Conservation (phyloP, 1,140 invertebrate genomes). For the Pinna nobilis region DNA sequence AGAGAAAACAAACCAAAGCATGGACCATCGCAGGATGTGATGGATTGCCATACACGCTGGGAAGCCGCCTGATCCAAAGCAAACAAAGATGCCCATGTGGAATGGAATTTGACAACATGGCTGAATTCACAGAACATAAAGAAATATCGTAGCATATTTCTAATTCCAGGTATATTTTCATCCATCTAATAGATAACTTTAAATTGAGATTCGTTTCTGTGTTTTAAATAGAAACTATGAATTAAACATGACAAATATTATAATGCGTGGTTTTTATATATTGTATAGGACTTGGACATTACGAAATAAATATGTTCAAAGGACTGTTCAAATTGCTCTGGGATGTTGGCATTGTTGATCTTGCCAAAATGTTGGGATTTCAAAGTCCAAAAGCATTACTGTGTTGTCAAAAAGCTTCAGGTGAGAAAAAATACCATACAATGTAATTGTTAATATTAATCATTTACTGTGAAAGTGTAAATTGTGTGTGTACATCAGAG, state of each 20-base stretch:
- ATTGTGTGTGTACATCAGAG: too few relatives aligned
- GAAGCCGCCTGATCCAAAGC: background rate
- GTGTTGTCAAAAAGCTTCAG: background rate
- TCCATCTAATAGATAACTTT: too few relatives aligned
- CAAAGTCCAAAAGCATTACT: conserved; percentile 7
- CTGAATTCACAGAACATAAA: background rate
- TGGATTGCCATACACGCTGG: conserved; percentile 23
- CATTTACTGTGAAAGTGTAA: too few relatives aligned
- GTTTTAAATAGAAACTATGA: too few relatives aligned
- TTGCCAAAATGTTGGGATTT: conserved; percentile 30
- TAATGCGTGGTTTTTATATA: background rate
- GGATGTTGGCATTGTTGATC: conserved; percentile 14
- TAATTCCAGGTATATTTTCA: too few relatives aligned
- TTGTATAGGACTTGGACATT: conserved; percentile 21
- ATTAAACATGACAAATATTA: too few relatives aligned
- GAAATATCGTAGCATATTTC: background rate
- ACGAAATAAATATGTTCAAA: conserved; percentile 29
- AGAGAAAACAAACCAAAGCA: background rate
- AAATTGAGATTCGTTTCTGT: too few relatives aligned
- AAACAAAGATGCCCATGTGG: background rate
- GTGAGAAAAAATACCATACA: background rate
- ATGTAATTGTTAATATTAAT: too few relatives aligned
- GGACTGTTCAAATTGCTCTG: background rate
- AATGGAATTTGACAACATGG: conserved; percentile 1
- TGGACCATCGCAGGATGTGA: conserved; percentile 29